Evolutionary conservation across 2,888 invertebrate genomes (phyloP).

Genomic region (Brachyptera risi): DNA sequence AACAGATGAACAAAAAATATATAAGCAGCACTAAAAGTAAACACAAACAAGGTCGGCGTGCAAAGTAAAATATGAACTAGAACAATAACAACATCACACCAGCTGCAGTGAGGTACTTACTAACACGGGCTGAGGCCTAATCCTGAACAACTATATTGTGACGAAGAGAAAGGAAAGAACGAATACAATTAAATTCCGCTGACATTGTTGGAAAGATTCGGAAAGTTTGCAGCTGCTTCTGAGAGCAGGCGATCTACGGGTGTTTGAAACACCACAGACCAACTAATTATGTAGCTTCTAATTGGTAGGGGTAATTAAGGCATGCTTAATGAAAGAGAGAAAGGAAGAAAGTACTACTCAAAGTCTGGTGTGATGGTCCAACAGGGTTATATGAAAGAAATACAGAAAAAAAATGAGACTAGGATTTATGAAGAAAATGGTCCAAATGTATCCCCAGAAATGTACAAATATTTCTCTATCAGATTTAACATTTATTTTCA

Average conservation of each 20-base stretch:
- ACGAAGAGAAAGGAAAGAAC: conserved; percentile 46
- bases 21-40: background rate
- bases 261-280: background rate
- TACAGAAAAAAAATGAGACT: background rate
- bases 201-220: conserved; percentile 9
- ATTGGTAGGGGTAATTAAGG: background rate
- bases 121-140: conserved; percentile 96
- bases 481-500: too few species aligned
- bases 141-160: conserved; percentile 91
- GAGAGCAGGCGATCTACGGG: background rate
- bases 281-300: background rate
- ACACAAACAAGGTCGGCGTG: background rate
- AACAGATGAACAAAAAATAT: background rate
- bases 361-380: conserved; percentile 31
- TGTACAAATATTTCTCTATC: too few species aligned
- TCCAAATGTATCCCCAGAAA: too few species aligned
- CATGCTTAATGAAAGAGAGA: background rate
- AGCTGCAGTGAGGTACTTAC: conserved; percentile 74
- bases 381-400: conserved; percentile 13
- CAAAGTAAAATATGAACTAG: conserved; percentile 1
- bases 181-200: conserved; percentile 31
- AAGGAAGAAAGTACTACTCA: conserved; percentile 20
- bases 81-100: conserved; percentile 47
- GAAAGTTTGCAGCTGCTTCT: conserved; percentile 11
- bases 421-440: too few species aligned